Base-by-base conservation (phyloP, 1,140 invertebrate genomes). In the Hycleus phaleratus region DNA sequence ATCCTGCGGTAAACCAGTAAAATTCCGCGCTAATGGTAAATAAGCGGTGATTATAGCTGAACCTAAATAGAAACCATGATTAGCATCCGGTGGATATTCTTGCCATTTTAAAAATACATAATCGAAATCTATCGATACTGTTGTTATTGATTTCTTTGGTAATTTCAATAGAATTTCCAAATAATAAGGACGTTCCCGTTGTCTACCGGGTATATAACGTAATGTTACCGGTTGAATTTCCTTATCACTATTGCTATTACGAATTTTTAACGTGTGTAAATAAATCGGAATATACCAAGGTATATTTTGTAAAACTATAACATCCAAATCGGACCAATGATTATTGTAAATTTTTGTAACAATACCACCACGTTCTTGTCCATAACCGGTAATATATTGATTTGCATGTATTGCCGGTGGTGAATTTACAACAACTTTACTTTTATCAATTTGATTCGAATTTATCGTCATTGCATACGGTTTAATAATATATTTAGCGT, bases 61-160 rank as follows among this genome's bases (percentile, higher is more conserved):
- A 4, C 88, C 89, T 71, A 95, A 83, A 69, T 96, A 95, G 77
- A 96, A 97, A 0, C 96, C 97, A 78, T 98, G 95, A 82, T 98
- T 97, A 2, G 96, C 95, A 85, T 99, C 97, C 2, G 97, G 96
- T 39, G 95, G 95, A 78, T 98, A 98, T 77, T 98, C 95, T 68
- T 95, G 91, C 95, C 95, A 98, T 75, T 97, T 97, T 1, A 98
- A 79, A 71, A 98, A 94, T 24, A 93, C 85, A 75, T 93, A 92
- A 72, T 97, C 91, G 78, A 97, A 95, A 65, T 95, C 86, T 54
- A 97, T 82, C 8, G 84, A 89, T 46, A 98, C 81, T 59, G 87
- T 84, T 2, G 90, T 92, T 0, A 85, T 81, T 1, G 91, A 90
- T 59, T 83, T 81, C 0, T 91, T 79, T 10, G 91, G 91, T 55